Conservation (phyloP, 2,113 vertebrate genomes). For the Dicrurus megarhynchus region DNA sequence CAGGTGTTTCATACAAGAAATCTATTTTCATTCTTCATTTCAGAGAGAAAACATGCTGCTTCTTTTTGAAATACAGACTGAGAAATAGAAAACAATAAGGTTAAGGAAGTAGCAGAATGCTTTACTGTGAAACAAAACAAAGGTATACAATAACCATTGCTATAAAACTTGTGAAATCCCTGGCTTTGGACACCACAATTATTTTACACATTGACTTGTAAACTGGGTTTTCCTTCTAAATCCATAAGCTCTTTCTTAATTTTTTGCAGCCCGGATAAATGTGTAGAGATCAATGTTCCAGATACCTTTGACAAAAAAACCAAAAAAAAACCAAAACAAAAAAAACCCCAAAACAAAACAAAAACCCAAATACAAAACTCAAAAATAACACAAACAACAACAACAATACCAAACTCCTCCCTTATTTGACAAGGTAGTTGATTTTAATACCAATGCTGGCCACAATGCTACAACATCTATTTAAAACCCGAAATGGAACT, state of each 20-base stretch:
- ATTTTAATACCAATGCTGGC: neutral
- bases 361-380: no score
- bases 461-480: neutral
- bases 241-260: fast-evolving
- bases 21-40: constrained; percentile 16
- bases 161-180: neutral
- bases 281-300: neutral
- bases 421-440: neutral
- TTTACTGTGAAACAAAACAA: neutral
- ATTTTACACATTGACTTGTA: fast-evolving
- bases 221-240: neutral
- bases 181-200: neutral
- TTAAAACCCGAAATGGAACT: neutral
- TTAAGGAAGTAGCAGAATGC: neutral
- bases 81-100: neutral
- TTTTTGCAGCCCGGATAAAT: neutral
- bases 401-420: neutral
- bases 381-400: neutral
- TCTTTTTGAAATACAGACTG: neutral
- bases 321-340: no score
- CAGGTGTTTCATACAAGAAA: constrained; percentile 42
- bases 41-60: neutral
- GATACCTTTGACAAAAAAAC: no score
- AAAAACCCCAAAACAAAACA: neutral
- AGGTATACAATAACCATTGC: neutral